Base-by-base conservation (phyloP, 2,113 vertebrate genomes). In the Phalacrocorax carbo region DNA sequence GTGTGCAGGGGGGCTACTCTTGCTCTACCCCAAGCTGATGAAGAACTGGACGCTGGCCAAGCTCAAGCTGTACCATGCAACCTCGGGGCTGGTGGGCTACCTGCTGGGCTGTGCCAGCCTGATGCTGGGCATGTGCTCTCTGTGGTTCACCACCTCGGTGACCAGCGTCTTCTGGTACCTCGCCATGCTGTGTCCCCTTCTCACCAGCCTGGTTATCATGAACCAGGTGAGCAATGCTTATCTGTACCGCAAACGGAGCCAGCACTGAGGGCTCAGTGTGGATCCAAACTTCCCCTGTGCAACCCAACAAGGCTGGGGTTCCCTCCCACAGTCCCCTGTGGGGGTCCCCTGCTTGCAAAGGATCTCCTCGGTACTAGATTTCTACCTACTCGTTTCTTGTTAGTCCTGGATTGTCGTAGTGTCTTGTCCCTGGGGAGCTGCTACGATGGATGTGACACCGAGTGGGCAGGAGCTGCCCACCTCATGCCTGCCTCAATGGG, bases 191-290 rank as follows among this genome's bases (percentile, higher is more conserved):
- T 99, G 99, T 72, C 99, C 99, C 2, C 64, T 98, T 6, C 40
- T 99, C 65, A 98, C 98, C 77, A 99, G 98, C 69, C 97, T 99
- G 87, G 97, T 99, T 80, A 97, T 99, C 73, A 99, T 99, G 99
- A 99, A 98, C 96, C 99, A 99, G 96, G 99, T 99, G 81, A 99
- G 98, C 97, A 99, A 98, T 0, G 98, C 99, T 5, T 99, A 99
- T 95, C 96, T 99, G 89, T 99, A 99, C 66, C 99, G 98, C 94
- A 99, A 99, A 90, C 98, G 98, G 68, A 97, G 99, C 75, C 98
- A 99, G 96, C 99, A 98, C 27, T 99, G 98, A 99, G 64, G 48
- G 23, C 36, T 49, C 15, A 9, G 27, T 0, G 6, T 34, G 27
- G 60, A 93, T 73, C 58, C 2, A 4, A 36, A 81, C 75, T 61